Evolutionary conservation across 2,888 invertebrate genomes (phyloP).

Genomic region (Prionchulus punctatus): DNA sequence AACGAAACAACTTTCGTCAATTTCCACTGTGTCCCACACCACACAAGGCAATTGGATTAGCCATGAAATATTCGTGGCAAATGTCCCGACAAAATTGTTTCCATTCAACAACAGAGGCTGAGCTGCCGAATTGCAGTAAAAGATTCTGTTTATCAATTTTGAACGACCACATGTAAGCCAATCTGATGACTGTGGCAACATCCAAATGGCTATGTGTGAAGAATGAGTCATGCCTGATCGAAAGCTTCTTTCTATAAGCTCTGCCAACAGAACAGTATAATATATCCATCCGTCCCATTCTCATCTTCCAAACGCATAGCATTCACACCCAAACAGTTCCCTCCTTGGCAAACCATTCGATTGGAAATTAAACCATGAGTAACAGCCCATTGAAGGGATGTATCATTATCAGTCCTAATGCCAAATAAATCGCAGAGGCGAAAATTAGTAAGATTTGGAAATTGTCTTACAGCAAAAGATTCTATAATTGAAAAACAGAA

Average conservation of each 20-base stretch:
- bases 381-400: background rate
- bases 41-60: background rate
- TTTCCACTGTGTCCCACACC: constrained; percentile 10
- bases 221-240: background rate
- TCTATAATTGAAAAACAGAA: too few relatives aligned
- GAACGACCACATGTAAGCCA: background rate
- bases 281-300: background rate
- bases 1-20: constrained; percentile 14
- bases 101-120: background rate
- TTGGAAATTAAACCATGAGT: too few relatives aligned
- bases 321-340: too few relatives aligned
- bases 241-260: background rate
- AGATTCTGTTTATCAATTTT: background rate
- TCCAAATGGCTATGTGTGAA: background rate
- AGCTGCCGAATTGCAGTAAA: background rate
- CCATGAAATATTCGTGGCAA: constrained; percentile 1
- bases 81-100: constrained; percentile 1
- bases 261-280: background rate
- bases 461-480: too few relatives aligned
- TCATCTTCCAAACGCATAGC: too few relatives aligned
- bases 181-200: background rate
- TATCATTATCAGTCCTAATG: background rate
- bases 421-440: background rate
- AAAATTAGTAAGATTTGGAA: background rate
- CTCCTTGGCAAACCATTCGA: too few relatives aligned